Conservation (phyloP, 2,888 invertebrate genomes). For the Scelioninae gen. 1 region DNA sequence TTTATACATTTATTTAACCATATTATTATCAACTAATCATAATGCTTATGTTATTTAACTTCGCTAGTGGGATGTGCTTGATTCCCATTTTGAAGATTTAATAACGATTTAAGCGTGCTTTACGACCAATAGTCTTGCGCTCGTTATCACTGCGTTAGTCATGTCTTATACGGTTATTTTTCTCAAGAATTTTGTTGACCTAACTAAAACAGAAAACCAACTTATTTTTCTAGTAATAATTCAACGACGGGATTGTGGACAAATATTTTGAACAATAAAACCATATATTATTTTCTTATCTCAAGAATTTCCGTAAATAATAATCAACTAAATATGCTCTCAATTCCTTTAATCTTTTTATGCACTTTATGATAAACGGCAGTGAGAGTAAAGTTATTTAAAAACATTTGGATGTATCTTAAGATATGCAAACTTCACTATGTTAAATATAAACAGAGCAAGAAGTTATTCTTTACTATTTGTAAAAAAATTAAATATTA, state of each 20-base stretch:
- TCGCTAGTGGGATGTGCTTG: not conserved
- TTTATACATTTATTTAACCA: not conserved
- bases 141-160: conserved; percentile 16
- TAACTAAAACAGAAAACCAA: conserved; percentile 10
- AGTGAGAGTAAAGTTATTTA: no score
- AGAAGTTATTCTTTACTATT: no score
- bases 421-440: no score
- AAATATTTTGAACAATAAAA: conserved; percentile 31
- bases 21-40: no score
- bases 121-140: not conserved
- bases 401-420: no score
- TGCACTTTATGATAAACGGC: no score
- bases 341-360: no score
- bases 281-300: conserved; percentile 2
- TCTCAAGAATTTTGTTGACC: conserved; percentile 23
- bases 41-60: no score
- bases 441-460: no score
- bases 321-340: no score
- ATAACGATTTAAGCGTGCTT: conserved; percentile 2
- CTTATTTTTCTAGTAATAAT: conserved; percentile 19
- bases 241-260: conserved; percentile 12
- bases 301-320: conserved; percentile 14
- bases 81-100: conserved; percentile 2
- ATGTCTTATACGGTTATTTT: conserved; percentile 14
- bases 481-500: no score